Evolutionary conservation across 2,797 vertebrate genomes (phyloP).

Genomic region (Lagorchestes hirsutus): DNA sequence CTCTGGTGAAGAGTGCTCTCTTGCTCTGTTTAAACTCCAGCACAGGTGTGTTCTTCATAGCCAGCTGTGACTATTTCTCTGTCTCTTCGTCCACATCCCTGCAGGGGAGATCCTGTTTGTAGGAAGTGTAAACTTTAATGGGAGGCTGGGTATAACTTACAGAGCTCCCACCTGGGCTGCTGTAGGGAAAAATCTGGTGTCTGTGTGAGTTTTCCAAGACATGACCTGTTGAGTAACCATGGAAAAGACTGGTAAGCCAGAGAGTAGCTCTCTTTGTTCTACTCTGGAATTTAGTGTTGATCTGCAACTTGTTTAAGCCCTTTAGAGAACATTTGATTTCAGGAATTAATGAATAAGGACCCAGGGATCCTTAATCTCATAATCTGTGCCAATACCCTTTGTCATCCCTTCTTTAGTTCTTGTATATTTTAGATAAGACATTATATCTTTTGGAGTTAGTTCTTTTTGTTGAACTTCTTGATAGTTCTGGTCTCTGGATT

Average conservation of each 20-base stretch:
- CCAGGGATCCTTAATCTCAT: background rate
- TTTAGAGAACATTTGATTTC: background rate
- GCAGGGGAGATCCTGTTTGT: slow-evolving; percentile 56
- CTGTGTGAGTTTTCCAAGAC: background rate
- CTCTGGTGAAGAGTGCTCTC: slow-evolving; percentile 22
- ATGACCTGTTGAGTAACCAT: background rate
- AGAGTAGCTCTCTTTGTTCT: background rate
- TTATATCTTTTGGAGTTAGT: slow-evolving; percentile 53
- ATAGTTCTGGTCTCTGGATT: slow-evolving; percentile 67
- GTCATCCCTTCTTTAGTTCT: slow-evolving; percentile 26
- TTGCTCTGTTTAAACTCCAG: slow-evolving; percentile 62
- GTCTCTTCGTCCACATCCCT: slow-evolving; percentile 54
- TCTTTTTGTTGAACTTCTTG: slow-evolving; percentile 66
- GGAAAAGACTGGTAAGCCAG: background rate
- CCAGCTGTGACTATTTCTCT: slow-evolving; percentile 61
- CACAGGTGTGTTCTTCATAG: slow-evolving; percentile 63
- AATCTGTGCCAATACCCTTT: background rate
- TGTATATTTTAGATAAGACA: slow-evolving; percentile 50
- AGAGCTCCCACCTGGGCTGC: background rate
- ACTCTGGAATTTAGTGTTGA: background rate
- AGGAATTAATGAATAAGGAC: background rate
- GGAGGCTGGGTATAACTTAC: slow-evolving; percentile 32
- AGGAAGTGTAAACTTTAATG: slow-evolving; percentile 53
- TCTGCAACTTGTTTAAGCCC: background rate
- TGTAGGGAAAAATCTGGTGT: background rate